Evolutionary conservation across 2,888 invertebrate species (phyloP).

Genomic region (Teleiodes luculella): DNA sequence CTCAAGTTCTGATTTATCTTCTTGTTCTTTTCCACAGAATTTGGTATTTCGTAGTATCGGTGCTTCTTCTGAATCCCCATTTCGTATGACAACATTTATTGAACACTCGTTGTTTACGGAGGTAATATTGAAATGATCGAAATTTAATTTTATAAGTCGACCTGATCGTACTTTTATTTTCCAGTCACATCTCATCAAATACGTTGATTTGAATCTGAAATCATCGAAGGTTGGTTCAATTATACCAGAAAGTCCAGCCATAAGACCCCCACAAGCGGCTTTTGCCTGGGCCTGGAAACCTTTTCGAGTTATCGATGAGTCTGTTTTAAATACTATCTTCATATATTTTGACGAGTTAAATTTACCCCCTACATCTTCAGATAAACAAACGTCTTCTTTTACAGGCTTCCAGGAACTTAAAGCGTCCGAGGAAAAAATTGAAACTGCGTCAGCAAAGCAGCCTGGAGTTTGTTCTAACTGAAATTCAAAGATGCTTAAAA

Average conservation of each 20-base stretch:
- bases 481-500: slow-evolving; percentile 75
- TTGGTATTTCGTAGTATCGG: slow-evolving; percentile 86
- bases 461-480: slow-evolving; percentile 77
- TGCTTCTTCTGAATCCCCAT: slow-evolving; percentile 85
- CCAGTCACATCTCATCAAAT: slow-evolving; percentile 83
- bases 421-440: slow-evolving; percentile 76
- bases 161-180: slow-evolving; percentile 85
- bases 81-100: slow-evolving; percentile 79
- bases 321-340: slow-evolving; percentile 83
- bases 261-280: slow-evolving; percentile 84
- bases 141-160: slow-evolving; percentile 81
- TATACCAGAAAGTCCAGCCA: slow-evolving; percentile 78
- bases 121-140: slow-evolving; percentile 80
- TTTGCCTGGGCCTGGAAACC: slow-evolving; percentile 82
- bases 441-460: slow-evolving; percentile 82
- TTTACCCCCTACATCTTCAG: slow-evolving; percentile 44
- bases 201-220: slow-evolving; percentile 16
- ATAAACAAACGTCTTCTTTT: slow-evolving; percentile 73
- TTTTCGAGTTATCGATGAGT: slow-evolving; percentile 76
- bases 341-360: slow-evolving; percentile 74
- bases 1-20: slow-evolving; percentile 56
- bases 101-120: slow-evolving; percentile 50
- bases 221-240: slow-evolving; percentile 54
- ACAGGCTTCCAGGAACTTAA: slow-evolving; percentile 76
- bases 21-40: slow-evolving; percentile 80